A percentile compares a stretch with the other conserved stretches of the same genome.
Evolutionary conservation across 1,140 invertebrate genomes (phyloP).

Genomic region (Heliothis virescens): DNA sequence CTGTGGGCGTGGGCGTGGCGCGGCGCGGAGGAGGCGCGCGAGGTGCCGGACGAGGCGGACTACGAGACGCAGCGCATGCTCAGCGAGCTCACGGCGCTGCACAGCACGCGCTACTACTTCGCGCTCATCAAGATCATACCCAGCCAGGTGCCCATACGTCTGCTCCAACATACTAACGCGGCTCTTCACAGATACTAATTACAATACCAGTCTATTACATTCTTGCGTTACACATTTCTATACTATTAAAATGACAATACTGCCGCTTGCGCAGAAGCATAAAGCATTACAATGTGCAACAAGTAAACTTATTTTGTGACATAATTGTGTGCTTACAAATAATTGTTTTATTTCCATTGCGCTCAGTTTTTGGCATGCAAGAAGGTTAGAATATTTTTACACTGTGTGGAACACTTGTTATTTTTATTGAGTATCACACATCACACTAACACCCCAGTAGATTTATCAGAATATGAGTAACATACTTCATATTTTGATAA

Average conservation of each 20-base stretch:
- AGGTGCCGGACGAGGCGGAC: constrained; percentile 91
- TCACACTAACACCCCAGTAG: no score
- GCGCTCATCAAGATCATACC: constrained; percentile 93
- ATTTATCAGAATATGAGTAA: no score
- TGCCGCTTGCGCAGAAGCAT: constrained; percentile 86
- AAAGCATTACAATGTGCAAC: constrained; percentile 92
- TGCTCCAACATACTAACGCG: background rate
- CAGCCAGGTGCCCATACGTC: constrained; percentile 88
- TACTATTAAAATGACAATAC: no score
- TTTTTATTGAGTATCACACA: no score
- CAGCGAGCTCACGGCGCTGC: constrained; percentile 92
- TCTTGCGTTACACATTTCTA: no score
- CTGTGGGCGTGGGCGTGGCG: constrained; percentile 89
- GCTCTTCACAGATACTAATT: background rate
- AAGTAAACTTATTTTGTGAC: background rate
- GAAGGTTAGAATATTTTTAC: constrained; percentile 12
- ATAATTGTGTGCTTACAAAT: background rate
- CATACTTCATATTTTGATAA: no score
- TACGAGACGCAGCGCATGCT: constrained; percentile 92
- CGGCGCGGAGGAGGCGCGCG: constrained; percentile 80
- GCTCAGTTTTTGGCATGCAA: constrained; percentile 2
- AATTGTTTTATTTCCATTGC: constrained; percentile 12
- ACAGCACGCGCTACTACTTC: constrained; percentile 96
- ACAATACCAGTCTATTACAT: no score
- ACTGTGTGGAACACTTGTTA: no score